phyloP scores from a whole-genome alignment of 1,140 invertebrate genomes.

The Macrobrachium rosenbergii region DNA sequence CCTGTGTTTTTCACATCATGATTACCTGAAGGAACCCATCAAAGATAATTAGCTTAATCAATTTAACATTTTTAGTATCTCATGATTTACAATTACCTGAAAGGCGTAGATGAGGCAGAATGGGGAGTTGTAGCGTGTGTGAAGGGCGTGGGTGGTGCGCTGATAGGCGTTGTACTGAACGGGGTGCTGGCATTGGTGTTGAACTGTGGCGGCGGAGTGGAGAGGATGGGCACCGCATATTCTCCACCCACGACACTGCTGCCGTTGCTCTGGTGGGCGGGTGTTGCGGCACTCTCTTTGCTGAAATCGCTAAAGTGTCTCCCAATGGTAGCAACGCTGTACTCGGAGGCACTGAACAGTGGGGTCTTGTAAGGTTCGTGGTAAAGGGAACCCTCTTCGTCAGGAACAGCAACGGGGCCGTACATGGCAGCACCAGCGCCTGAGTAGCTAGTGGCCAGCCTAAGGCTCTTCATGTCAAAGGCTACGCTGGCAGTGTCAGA shows the following conservation, averaged over 20 bases:
- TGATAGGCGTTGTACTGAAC: conserved; percentile 42
- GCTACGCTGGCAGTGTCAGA: conserved; percentile 71
- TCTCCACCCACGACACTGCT: conserved; percentile 30
- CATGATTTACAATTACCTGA: background rate
- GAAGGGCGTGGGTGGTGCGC: conserved; percentile 40
- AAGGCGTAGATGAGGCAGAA: conserved; percentile 12
- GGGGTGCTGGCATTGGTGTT: conserved; percentile 40
- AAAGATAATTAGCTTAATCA: background rate
- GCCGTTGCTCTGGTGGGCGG: background rate
- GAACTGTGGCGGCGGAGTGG: conserved; percentile 56
- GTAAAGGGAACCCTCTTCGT: conserved; percentile 74
- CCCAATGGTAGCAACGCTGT: conserved; percentile 61
- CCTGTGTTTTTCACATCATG: too few species aligned
- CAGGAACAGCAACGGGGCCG: conserved; percentile 70
- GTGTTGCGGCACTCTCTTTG: conserved; percentile 25
- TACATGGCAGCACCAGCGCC: conserved; percentile 68
- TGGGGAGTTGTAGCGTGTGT: conserved; percentile 32
- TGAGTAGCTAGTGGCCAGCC: conserved; percentile 71
- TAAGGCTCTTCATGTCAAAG: conserved; percentile 79
- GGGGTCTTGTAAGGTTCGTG: conserved; percentile 76
- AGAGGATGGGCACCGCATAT: conserved; percentile 60
- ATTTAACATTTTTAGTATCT: background rate
- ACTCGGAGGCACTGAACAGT: conserved; percentile 50
- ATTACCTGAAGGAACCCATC: background rate
- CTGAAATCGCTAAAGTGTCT: conserved; percentile 52